Evolutionary conservation across 1,140 invertebrate species (phyloP), one percentile per base, ranked within the genome.

Genomic region (Artemia franciscana): DNA sequence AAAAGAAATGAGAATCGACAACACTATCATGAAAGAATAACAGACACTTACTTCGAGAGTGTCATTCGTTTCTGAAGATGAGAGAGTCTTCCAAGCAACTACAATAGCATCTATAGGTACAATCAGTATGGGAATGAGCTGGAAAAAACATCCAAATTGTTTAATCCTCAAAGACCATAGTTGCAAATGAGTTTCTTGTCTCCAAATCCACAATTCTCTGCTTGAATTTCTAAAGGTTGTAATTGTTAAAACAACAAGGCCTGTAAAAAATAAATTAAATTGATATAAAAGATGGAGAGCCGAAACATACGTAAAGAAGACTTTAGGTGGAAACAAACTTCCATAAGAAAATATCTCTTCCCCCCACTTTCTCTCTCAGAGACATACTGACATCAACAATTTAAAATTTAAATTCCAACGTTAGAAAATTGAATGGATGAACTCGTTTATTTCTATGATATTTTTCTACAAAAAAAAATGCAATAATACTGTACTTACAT

Each of bases 81-180:
- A 15, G 39, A 51, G 21, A 18, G 21, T 18, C 21, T 51, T 51
- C 39, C 39, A 51, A 12, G 21, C 39, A 1, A 18, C 21, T 18
- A 89, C 76, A 61, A 91, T 79, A 0, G 83, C 85, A 0, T 83
- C 81, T 12, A 84, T 72, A 0, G 87, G 86, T 59, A 91, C 80
- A 9, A 83, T 74, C 2, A 91, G 71, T 56, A 92, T 74, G 1
- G 85, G 83, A 18, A 84, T 74, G 58, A 91, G 73, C 69, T 91
- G 88, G 61, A 91, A 74, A 3, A 83, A 73, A 3, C 84, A 82
- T 0, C 84, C 87, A 12, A 86, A 72, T 70, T 88, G 83, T n/a
- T 83, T 76, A 7, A 79, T 76, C 84, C 84, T 88, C 18, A 82
- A 71, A 3, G 81, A 77, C 82, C 86, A 91, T 70, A 86, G 84